phyloP scores from a whole-genome alignment of 2,113 vertebrate genomes.

The Cyphomyrus plagiostoma region DNA sequence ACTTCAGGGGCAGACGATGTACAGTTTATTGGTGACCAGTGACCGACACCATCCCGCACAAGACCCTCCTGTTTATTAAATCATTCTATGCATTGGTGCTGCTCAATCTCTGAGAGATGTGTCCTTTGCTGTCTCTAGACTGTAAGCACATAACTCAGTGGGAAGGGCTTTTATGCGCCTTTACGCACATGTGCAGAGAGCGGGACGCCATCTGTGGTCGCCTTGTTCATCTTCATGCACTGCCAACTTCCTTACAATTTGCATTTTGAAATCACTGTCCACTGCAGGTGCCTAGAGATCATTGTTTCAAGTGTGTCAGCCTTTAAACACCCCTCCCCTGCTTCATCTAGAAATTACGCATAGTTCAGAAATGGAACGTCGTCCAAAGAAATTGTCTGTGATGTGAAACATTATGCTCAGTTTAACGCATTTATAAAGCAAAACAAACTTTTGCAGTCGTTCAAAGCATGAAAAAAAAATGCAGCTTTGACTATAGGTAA shows the following conservation, averaged over 20 bases:
- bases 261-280: conserved; percentile 8
- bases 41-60: neutral
- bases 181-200: neutral
- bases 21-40: neutral
- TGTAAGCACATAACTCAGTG: neutral
- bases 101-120: neutral
- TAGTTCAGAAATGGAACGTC: neutral
- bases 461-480: neutral
- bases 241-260: conserved; percentile 14
- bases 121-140: conserved; percentile 12
- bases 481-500: neutral
- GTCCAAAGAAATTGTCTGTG: neutral
- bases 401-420: neutral
- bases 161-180: neutral
- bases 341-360: neutral
- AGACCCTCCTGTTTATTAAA: neutral
- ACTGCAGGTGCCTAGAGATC: neutral
- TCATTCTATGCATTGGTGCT: neutral
- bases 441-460: neutral
- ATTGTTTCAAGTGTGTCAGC: neutral
- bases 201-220: conserved; percentile 5
- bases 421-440: neutral
- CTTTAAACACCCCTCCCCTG: neutral
- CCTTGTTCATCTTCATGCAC: conserved; percentile 6
- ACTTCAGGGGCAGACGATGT: neutral